These are phyloP conservation scores for Danaus chrysippus DNA, from an alignment of 2,888 invertebrate genomes.

Conservation along the genomic window DNA sequence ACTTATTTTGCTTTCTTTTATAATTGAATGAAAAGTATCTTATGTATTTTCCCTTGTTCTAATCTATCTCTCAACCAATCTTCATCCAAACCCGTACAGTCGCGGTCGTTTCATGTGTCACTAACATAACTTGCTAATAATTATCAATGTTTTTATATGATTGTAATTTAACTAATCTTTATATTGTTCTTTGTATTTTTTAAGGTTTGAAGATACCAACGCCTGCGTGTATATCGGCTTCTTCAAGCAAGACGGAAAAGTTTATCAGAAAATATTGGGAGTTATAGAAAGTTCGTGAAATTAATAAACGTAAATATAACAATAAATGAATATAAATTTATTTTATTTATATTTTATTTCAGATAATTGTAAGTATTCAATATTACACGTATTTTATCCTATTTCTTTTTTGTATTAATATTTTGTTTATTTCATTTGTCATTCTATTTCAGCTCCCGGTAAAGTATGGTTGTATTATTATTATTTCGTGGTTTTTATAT, in stretches of 20 bases:
- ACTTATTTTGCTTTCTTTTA: too few species aligned
- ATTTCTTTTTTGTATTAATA: constrained; percentile 10
- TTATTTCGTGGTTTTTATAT: background rate
- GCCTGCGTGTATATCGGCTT: constrained; percentile 54
- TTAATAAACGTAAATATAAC: background rate
- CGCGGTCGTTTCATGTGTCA: too few species aligned
- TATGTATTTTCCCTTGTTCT: too few species aligned
- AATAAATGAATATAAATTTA: background rate
- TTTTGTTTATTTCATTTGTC: too few species aligned
- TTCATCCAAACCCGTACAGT: too few species aligned
- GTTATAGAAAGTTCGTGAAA: constrained; percentile 50
- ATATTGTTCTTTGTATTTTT: constrained; percentile 14
- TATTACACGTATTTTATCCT: constrained; percentile 1
- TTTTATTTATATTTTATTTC: constrained; percentile 29
- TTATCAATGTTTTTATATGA: too few species aligned
- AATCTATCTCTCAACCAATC: too few species aligned
- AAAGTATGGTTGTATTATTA: constrained; percentile 8
- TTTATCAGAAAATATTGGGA: constrained; percentile 42
- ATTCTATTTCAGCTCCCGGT: constrained; percentile 30
- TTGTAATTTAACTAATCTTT: background rate
- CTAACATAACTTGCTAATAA: too few species aligned
- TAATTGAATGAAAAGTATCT: too few species aligned
- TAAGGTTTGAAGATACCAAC: constrained; percentile 50
- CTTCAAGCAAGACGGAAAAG: constrained; percentile 39
- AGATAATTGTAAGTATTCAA: constrained; percentile 45